These are phyloP conservation scores for Drymonia ruficornis DNA, from an alignment of 2,888 invertebrate genomes.

Conservation along the genomic window DNA sequence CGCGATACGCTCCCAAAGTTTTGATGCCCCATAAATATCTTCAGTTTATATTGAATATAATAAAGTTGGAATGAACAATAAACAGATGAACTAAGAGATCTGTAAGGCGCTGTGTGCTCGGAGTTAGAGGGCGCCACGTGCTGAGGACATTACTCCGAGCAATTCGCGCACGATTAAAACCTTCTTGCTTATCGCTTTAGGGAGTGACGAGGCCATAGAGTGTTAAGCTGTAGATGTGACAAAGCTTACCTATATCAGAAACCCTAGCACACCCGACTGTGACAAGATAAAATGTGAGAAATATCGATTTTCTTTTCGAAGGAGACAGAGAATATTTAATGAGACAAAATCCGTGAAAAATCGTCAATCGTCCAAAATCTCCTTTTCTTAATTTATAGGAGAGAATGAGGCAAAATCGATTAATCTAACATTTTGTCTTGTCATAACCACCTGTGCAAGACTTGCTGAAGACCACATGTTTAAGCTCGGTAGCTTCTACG, in stretches of 20 bases:
- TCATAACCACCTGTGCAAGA: too few relatives aligned
- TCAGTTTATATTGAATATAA: slow-evolving; percentile 33
- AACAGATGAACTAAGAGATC: slow-evolving; percentile 62
- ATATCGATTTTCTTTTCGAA: too few relatives aligned
- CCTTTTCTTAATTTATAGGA: too few relatives aligned
- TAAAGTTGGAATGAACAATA: slow-evolving; percentile 36
- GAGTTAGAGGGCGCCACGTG: slow-evolving; percentile 74
- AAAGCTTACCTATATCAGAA: not conserved
- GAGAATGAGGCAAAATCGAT: too few relatives aligned
- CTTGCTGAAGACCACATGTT: too few relatives aligned
- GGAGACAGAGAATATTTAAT: too few relatives aligned
- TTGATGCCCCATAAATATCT: slow-evolving; percentile 29
- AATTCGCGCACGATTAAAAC: slow-evolving; percentile 83
- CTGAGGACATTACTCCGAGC: slow-evolving; percentile 67
- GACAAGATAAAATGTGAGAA: too few relatives aligned
- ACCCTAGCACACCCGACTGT: too few relatives aligned
- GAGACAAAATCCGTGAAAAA: too few relatives aligned
- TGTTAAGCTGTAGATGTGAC: slow-evolving; percentile 38
- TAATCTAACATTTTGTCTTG: too few relatives aligned
- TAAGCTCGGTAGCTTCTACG: too few relatives aligned
- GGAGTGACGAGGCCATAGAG: slow-evolving; percentile 64
- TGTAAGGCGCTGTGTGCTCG: slow-evolving; percentile 50
- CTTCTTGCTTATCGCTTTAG: slow-evolving; percentile 76
- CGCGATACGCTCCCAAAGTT: slow-evolving; percentile 39
- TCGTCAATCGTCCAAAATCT: too few relatives aligned